Percentiles rank a stretch among this genome's conserved stretches.
phyloP scores from a whole-genome alignment of 30 jellyfish, hydroid and myxozoan species.

The Calvadosia cruxmelitensis region DNA sequence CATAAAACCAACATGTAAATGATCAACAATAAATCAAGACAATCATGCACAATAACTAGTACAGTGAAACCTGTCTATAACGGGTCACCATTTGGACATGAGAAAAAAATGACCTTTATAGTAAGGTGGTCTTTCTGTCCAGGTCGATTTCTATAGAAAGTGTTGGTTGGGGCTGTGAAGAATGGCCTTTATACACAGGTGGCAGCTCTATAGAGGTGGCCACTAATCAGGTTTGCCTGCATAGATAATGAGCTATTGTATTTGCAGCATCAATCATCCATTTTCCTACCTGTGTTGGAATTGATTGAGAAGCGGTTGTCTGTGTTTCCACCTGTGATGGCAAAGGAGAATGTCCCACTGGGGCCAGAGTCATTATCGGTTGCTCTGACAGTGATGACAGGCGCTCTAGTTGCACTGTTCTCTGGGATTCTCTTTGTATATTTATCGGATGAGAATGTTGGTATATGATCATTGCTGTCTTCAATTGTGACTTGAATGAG shows the following conservation, averaged over 20 bases:
- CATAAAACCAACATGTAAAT: neutral
- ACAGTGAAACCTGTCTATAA: too few species aligned
- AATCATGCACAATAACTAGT: neutral
- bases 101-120: too few species aligned
- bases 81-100: too few species aligned
- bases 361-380: constrained; percentile 19
- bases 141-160: too few species aligned
- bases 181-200: too few species aligned
- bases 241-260: too few species aligned
- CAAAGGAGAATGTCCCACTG: neutral
- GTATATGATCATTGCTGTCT: constrained; percentile 33
- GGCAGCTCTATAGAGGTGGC: too few species aligned
- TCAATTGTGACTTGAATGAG: constrained; percentile 10
- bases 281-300: neutral
- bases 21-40: neutral
- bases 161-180: too few species aligned
- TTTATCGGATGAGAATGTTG: constrained; percentile 16
- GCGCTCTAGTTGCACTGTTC: constrained; percentile 3
- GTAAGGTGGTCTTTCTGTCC: too few species aligned
- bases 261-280: too few species aligned
- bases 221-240: too few species aligned
- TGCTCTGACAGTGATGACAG: constrained; percentile 30
- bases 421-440: constrained; percentile 22
- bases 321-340: constrained; percentile 18
- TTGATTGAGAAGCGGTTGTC: constrained; percentile 1